Base-by-base conservation (phyloP, 1,140 invertebrate species). In the Drosophila arizonae region DNA sequence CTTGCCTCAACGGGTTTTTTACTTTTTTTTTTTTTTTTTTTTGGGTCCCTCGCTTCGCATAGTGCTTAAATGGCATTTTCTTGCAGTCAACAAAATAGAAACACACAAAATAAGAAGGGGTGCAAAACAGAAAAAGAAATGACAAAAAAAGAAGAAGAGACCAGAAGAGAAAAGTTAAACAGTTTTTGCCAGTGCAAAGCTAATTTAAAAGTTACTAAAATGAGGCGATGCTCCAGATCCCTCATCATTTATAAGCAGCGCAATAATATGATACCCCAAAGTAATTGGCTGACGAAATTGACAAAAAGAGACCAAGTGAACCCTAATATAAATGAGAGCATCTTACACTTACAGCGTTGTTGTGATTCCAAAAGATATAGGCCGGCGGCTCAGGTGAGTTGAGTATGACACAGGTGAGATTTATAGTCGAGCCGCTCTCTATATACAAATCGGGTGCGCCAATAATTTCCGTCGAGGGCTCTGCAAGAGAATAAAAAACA, bases 281-380 rank as follows among this genome's bases (percentile, higher is more conserved):
- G 79, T 79, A 87, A 86, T 87, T 88, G 85, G 63, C 52, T 65
- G 60, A 64, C 76, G 50, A 61, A 61, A 72, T 60, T 45, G 54
- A 58, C 39, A 60, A 48, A 56, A 68, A 28, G 21, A 33, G 26
- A 50, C 21, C 30, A 55, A 41, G 4, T 2, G 4, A 57, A 55
- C 30, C 58, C 11, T 24, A 48, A 41, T 66, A 63, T 58, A 46
- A 24, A 57, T 62, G 21, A 50, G 33, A 24, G 26, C 24, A 60
- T 26, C 50, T 67, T 43, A 30, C 41, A 92, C 91, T 96, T 93
- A 97, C 96, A 87, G 95, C 96, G 91, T 97, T 95, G 92, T 97
- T 97, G 92, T 97, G 96, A 93, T 97, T 97, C 96, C 96, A 98
- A 92, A 97, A 97, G 90, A 98, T 97, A 92, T 97, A 98, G 48